Evolutionary conservation across 1,140 invertebrate genomes (phyloP).

Genomic region (Chironomus striatipennis): DNA sequence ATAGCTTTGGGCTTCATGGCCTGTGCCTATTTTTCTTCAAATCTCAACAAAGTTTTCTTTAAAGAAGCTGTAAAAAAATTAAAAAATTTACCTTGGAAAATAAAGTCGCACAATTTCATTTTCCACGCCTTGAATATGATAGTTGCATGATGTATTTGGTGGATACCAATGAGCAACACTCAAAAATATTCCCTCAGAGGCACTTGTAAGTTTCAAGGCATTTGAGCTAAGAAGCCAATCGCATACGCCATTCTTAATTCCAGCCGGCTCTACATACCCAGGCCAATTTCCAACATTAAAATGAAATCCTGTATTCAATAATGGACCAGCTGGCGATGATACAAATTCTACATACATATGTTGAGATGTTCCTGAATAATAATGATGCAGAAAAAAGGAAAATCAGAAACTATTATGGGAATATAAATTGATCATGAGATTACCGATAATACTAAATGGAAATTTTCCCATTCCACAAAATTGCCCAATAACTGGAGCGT

Average conservation of each 20-base stretch:
- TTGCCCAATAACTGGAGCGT: slow-evolving; percentile 75
- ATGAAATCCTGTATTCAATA: slow-evolving; percentile 84
- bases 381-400: background rate
- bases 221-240: slow-evolving; percentile 79
- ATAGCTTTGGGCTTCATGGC: no score
- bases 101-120: slow-evolving; percentile 80
- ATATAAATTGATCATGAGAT: slow-evolving; percentile 26
- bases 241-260: slow-evolving; percentile 73
- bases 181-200: slow-evolving; percentile 76
- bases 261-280: slow-evolving; percentile 77
- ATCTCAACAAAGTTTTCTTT: no score
- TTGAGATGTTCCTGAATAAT: slow-evolving; percentile 58
- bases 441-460: slow-evolving; percentile 81
- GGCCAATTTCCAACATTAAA: slow-evolving; percentile 91
- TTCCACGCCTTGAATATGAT: slow-evolving; percentile 71
- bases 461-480: slow-evolving; percentile 92
- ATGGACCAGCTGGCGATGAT: slow-evolving; percentile 75
- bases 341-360: slow-evolving; percentile 87
- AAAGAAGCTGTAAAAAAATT: no score
- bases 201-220: slow-evolving; percentile 60
- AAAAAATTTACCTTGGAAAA: slow-evolving; percentile 64
- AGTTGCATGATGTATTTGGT: slow-evolving; percentile 81
- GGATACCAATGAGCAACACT: slow-evolving; percentile 90
- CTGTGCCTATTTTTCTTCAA: no score
- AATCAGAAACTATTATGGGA: background rate